These are phyloP conservation scores for Pyrrhia umbra DNA, from an alignment of 2,888 invertebrate genomes.

Conservation along the genomic window DNA sequence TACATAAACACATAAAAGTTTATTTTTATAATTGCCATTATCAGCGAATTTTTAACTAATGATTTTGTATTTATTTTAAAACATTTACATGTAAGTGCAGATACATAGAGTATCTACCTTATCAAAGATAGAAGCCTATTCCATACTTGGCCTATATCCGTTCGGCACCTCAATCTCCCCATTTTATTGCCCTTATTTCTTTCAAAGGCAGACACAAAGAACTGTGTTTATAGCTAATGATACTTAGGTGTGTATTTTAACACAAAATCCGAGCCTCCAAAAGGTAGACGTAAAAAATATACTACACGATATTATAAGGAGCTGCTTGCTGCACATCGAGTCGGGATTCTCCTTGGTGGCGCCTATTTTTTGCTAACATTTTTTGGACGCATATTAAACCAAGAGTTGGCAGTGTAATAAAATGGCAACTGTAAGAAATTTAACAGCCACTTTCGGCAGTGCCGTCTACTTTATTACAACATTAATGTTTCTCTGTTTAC, in stretches of 20 bases:
- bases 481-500: constrained; percentile 62
- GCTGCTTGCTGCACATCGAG: constrained; percentile 75
- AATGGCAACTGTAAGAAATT: constrained; percentile 86
- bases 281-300: constrained; percentile 85
- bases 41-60: background rate
- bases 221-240: constrained; percentile 89
- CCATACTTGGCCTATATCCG: constrained; percentile 74
- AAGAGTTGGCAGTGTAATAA: constrained; percentile 85
- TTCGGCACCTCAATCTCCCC: constrained; percentile 78
- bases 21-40: background rate
- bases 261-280: constrained; percentile 84
- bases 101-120: background rate
- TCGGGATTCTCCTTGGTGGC: constrained; percentile 82
- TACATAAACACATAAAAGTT: constrained; percentile 11
- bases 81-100: background rate
- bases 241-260: constrained; percentile 90
- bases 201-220: constrained; percentile 87
- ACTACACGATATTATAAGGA: constrained; percentile 84
- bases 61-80: background rate
- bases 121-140: constrained; percentile 62
- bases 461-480: constrained; percentile 74
- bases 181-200: constrained; percentile 88
- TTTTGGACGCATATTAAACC: constrained; percentile 84
- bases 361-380: constrained; percentile 88
- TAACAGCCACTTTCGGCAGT: constrained; percentile 83